Evolutionary conservation across 2,797 vertebrate genomes (phyloP).

Genomic region (Pangasius djambal): DNA sequence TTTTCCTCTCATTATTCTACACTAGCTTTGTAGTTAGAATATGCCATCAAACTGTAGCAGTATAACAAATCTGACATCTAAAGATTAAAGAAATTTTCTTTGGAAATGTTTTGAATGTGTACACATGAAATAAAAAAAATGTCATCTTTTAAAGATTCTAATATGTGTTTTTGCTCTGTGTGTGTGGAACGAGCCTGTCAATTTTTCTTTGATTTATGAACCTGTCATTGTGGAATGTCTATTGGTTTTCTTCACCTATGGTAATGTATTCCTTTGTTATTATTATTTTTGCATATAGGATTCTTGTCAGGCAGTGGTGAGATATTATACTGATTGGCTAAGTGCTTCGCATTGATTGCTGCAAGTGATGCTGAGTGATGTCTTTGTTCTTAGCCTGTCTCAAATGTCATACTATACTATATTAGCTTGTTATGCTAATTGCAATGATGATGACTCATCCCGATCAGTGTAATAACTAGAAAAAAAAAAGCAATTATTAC

Average conservation of each 20-base stretch:
- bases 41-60: background rate
- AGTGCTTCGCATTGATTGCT: slow-evolving; percentile 37
- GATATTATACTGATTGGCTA: slow-evolving; percentile 38
- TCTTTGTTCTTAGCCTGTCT: slow-evolving; percentile 9
- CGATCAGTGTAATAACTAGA: background rate
- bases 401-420: slow-evolving; percentile 11
- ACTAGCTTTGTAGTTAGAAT: background rate
- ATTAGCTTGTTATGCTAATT: background rate
- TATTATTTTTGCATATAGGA: slow-evolving; percentile 31
- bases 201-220: slow-evolving; percentile 46
- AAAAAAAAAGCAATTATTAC: background rate
- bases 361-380: slow-evolving; percentile 13
- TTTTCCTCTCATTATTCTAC: background rate
- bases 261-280: slow-evolving; percentile 5
- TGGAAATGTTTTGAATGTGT: background rate
- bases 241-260: background rate
- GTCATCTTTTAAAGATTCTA: background rate
- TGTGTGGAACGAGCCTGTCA: slow-evolving; percentile 42
- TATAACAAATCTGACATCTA: background rate
- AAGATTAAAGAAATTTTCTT: background rate
- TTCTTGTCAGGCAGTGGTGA: slow-evolving; percentile 11
- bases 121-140: background rate
- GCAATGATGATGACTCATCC: background rate
- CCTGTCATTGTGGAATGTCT: slow-evolving; percentile 38
- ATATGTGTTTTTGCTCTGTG: slow-evolving; percentile 29